Base-by-base conservation (phyloP, 2,113 vertebrate genomes). In the Bubalus kerabau region DNA sequence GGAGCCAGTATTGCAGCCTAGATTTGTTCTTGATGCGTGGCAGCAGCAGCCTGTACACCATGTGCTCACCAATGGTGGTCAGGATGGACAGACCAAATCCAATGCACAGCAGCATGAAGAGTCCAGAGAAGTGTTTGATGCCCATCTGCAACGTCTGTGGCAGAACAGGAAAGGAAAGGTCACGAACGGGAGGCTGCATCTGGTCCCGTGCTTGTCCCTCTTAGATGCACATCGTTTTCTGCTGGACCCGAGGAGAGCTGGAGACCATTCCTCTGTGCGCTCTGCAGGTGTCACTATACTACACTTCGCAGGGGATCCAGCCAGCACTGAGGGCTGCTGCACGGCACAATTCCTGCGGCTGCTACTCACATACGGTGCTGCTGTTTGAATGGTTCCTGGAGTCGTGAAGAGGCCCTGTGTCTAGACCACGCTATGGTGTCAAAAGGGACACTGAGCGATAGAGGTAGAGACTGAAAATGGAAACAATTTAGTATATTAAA, bases 61-160 rank as follows among this genome's bases (percentile, higher is more conserved):
- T 98, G 97, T 99, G 99, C 97, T 99, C 99, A 12, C 99, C 99
- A 57, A 99, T 98, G 10, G 99, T 99, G 82, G 99, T 99, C 97
- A 99, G 98, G 71, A 99, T 99, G 94, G 99, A 99, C 98, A 99
- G 98, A 52, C 99, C 99, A 85, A 99, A 99, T 21, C 99, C 99
- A 64, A 99, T 90, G 90, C 99, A 99, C 92, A 99, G 97, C 99
- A 99, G 99, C 98, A 99, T 99, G 62, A 99, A 99, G 92, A 99
- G 99, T 52, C 99, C 99, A 16, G 99, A 99, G 98, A 99, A 99
- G 97, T 99, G 99, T 95, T 99, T 99, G 97, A 99, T 99, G 23
- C 99, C 99, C 99, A 99, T 99, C 98, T 99, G 99, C 96, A 99
- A 98, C 1, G 99, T 99, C 99, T 99, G 98, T 86, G 95, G 87